phyloP scores from a whole-genome alignment of 2,797 vertebrate genomes.

The Gallirallus australis region DNA sequence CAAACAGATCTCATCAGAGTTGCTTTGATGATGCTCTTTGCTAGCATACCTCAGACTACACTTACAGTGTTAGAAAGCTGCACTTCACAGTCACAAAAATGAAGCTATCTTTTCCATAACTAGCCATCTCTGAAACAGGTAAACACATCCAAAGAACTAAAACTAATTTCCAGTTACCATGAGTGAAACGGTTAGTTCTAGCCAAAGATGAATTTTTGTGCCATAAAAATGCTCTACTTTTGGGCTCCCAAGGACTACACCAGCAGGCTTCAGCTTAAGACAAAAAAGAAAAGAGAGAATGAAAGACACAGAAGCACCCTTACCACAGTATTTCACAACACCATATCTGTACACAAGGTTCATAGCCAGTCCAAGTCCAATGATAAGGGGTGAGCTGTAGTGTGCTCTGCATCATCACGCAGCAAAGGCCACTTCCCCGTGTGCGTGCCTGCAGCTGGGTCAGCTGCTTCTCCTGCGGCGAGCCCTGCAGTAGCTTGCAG shows the following conservation, averaged over 20 bases:
- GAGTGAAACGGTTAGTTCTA: neutral
- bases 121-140: neutral
- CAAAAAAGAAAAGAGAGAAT: too few species aligned
- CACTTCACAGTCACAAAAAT: neutral
- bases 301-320: neutral
- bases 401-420: accelerated
- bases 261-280: neutral
- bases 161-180: neutral
- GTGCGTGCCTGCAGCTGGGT: accelerated
- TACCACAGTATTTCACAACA: neutral
- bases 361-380: neutral
- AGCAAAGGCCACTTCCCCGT: neutral
- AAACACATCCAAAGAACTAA: neutral
- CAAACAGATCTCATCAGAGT: neutral
- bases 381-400: neutral
- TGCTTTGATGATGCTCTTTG: neutral
- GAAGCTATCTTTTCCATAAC: neutral
- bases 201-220: neutral
- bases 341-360: accelerated
- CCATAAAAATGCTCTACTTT: neutral
- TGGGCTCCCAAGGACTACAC: neutral
- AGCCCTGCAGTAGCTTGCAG: neutral
- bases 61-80: neutral
- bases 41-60: neutral
- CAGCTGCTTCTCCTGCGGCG: neutral